Conservation (phyloP, 2,888 invertebrate genomes). For the Machimus rusticus region DNA sequence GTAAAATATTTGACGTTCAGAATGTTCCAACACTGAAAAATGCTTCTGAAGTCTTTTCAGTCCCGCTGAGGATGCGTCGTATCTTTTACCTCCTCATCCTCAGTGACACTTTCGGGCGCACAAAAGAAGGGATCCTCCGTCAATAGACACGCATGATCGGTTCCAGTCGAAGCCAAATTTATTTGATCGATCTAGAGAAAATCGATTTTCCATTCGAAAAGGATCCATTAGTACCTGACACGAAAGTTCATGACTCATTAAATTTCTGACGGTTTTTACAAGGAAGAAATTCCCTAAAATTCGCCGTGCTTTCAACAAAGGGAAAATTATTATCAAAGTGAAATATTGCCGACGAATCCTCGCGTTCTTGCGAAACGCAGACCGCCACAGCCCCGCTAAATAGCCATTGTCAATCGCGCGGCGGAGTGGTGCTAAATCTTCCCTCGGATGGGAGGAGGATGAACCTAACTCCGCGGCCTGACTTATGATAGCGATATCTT, state of each 20-base stretch:
- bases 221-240: conserved; percentile 19
- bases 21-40: not conserved
- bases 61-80: not conserved
- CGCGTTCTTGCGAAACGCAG: not conserved
- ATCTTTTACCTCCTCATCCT: not conserved
- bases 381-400: not conserved
- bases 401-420: not conserved
- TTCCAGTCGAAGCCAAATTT: not conserved
- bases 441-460: not conserved
- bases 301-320: not conserved
- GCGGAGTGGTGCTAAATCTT: not conserved
- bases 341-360: not conserved
- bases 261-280: not conserved
- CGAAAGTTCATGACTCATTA: conserved; percentile 8
- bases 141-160: not conserved
- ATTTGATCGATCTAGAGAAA: conserved; percentile 1
- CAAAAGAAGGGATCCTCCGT: not conserved
- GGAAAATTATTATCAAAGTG: not conserved
- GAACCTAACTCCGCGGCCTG: not conserved
- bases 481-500: not conserved
- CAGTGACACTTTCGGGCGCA: not conserved
- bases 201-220: conserved; percentile 7
- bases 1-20: not conserved
- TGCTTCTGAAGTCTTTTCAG: not conserved
- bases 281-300: not conserved